Conservation (phyloP, 2,888 invertebrate genomes). For the Drosophila pegasa region DNA sequence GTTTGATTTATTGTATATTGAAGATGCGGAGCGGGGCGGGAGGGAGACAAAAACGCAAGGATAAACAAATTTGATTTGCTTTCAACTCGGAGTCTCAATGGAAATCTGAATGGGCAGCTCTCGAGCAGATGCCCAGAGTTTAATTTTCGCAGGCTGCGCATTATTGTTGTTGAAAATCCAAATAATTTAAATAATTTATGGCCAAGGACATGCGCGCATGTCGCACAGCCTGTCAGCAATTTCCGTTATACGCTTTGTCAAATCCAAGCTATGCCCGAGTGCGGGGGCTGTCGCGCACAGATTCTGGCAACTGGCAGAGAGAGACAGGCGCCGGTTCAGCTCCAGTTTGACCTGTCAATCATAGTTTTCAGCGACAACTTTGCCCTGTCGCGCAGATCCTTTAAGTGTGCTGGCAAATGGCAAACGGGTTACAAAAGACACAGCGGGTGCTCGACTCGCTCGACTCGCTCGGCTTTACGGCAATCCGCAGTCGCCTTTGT, state of each 20-base stretch:
- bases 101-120: conserved; percentile 32
- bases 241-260: conserved; percentile 54
- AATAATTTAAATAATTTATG: conserved; percentile 66
- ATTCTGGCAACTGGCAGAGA: conserved; percentile 35
- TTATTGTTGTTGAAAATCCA: conserved; percentile 32
- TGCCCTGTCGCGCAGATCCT: conserved; percentile 37
- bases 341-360: conserved; percentile 60
- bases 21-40: not conserved
- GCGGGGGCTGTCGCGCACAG: conserved; percentile 41
- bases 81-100: conserved; percentile 18
- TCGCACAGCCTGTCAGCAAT: conserved; percentile 22
- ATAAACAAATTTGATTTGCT: conserved; percentile 38
- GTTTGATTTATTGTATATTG: conserved; percentile 67
- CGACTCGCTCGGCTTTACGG: conserved; percentile 14
- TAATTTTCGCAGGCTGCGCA: conserved; percentile 19
- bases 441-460: conserved; percentile 10
- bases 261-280: conserved; percentile 27
- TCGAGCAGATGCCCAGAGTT: conserved; percentile 15
- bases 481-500: conserved; percentile 23
- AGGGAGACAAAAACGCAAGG: conserved; percentile 15
- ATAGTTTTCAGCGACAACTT: conserved; percentile 48
- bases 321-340: not conserved
- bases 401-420: conserved; percentile 64
- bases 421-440: conserved; percentile 49
- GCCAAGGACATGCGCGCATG: conserved; percentile 38